Evolutionary conservation across 2,888 invertebrate genomes (phyloP), one percentile per base, ranked within the genome.

Genomic region (Oscheius onirici): DNA sequence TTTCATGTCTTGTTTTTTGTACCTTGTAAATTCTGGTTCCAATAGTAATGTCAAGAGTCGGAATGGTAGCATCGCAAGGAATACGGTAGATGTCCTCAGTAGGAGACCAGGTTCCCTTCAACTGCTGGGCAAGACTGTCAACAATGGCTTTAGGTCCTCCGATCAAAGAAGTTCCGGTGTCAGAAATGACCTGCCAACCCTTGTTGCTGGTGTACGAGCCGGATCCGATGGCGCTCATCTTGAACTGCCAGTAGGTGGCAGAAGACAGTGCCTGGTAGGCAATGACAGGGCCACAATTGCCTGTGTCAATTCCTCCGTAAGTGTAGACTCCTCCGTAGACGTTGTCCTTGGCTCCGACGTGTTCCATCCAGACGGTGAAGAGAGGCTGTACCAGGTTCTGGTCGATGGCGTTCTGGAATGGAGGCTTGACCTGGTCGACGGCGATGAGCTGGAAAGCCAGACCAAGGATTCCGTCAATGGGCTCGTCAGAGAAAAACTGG

Each of bases 401-500:
- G 61, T 75, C 72, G 70, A 83, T 74, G 61, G 80, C 78, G 52
- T 78, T 75, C 63, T 77, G 74, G 73, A 80, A 75, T 54, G 77
- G 79, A 41, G 82, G 81, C 17, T 72, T 73, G 69, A 82, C 71
- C 60, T 74, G 69, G 70, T 81, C 80, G 57, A 82, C 82, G 17
- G 81, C 81, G 43, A 82, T 72, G n/a, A 76, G 74, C 49, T 75
- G 54, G 75, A 81, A 81, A 10, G 79, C 79, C n/a, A 79, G 73
- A 60, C 79, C 79, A 54, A 79, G 75, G 46, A 79, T 79, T 73
- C 79, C 79, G 58, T 79, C 79, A 20, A 80, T 73, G 46, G 80
- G 80, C 60, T 80, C 70, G 41, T 89, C 89, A 49, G 89, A 89
- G 73, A 90, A 89, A 86, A 90, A 90, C 15, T 89, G 89, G 13